Base-by-base conservation (phyloP, 2,888 invertebrate genomes). In the Eurois occulta region DNA sequence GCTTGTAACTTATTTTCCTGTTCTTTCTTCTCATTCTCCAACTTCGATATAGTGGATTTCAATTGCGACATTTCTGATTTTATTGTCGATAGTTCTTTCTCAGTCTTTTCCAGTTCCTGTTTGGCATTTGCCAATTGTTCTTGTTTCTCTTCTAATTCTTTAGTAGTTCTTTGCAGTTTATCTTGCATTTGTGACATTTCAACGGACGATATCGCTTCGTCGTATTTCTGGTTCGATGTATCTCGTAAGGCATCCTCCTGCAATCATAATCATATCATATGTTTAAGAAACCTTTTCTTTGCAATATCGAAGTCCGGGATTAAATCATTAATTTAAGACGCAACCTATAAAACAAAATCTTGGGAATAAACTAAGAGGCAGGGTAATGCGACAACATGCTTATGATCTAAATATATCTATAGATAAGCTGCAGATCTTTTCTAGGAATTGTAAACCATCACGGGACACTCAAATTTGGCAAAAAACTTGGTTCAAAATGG, bases 1-100 rank as follows among this genome's bases (percentile, higher is more conserved):
- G 96, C 94, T 93, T 97, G 97, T 80, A 97, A 95, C 86, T 97
- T 97, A 67, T 96, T 97, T 88, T 98, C 98, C 55, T 97, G 94
- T 87, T 98, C 98, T 85, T 98, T 98, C 73, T 95, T 97, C 91
- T 96, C 97, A 89, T 89, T 95, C 92, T 91, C 95, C 82, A 89
- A 91, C 87, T 94, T 97, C 88, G 84, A 92, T 91, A 95, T 93
- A 93, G 92, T 97, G 89, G 90, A 95, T 92, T 95, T 97, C 85
- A 92, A 89, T 84, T 92, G 95, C 85, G 85, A 89, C 43, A 93
- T 91, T 90, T 97, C 97, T 41, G 95, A 87, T 77, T 96, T 94
- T 43, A 95, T 72, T 73, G 92, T 93, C 11, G 94, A 91, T 1
- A 96, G 86, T 90, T 97, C 97, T 73, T 93, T 95, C 89, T 96